Evolutionary conservation across 2,797 vertebrate species (phyloP), one percentile per base, ranked within the genome.

Genomic region (Cygnus olor): DNA sequence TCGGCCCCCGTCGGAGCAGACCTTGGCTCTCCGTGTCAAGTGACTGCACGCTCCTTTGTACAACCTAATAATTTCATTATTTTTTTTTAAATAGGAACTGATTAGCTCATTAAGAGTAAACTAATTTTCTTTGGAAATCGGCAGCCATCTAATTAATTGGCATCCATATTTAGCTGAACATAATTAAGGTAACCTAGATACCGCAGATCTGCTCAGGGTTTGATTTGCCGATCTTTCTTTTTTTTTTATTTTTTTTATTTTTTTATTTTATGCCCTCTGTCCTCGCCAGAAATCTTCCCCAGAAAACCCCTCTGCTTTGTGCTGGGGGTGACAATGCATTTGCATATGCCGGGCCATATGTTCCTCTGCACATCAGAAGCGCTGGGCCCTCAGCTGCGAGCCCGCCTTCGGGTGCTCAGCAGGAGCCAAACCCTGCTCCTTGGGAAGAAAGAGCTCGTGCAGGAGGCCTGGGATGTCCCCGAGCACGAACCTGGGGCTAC

Each of bases 171-270:
- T 95, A 96, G 96, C 93, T 2, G 70, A 51, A 58, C 78, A 22
- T 83, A 49, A 91, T 91, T 80, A 85, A 95, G 87, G 96, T 96
- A 92, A 95, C 93, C 96, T 83, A 84, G 97, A 92, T 83, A 93
- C 89, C 7, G 51, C 63, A 9, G 80, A 80, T 81, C 93, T 77
- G 10, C 54, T 51, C 81, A 73, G 34, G 44, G 60, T 49, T 76
- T 89, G 79, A 71, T 86, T 91, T 51, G 82, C 63, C 16, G 66
- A 47, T 71, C 16, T 45, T 42, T 34, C 38, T 47, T 57, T 21
- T 54, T 36, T 40, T 24, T 78, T 66, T n/a, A 32, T 65, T 40
- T 40, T 47, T 28, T 11, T 57, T 65, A 40, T 40, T 47, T 28
- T 11, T 57, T 34, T 71, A 47, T 24, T 84, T 28, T 80, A 76